Conservation (phyloP, 2,113 vertebrate species). For the Pygoscelis adeliae region DNA sequence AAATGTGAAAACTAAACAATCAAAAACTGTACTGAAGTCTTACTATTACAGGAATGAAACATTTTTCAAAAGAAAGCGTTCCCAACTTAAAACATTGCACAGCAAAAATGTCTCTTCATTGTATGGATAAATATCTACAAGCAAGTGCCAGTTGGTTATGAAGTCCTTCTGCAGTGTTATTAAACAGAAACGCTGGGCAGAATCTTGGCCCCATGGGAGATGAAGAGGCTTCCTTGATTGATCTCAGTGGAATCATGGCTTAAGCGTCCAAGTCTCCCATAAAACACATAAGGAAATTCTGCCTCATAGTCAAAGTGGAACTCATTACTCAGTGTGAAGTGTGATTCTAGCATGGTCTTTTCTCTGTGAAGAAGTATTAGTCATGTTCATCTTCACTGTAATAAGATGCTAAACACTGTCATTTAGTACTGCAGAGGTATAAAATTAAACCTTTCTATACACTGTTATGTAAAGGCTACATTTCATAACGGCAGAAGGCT, state of each 20-base stretch:
- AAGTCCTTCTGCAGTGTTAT: not conserved
- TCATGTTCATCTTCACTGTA: not conserved
- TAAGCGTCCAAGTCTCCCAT: not conserved
- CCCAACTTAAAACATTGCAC: not conserved
- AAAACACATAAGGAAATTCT: not conserved
- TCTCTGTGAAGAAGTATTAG: not conserved
- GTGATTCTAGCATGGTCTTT: not conserved
- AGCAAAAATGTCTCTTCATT: not conserved
- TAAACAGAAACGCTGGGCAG: not conserved
- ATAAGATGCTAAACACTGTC: not conserved
- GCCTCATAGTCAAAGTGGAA: not conserved
- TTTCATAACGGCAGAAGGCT: not conserved
- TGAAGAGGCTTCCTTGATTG: not conserved
- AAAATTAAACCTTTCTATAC: not conserved
- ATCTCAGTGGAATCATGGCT: not conserved
- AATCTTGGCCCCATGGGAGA: not conserved
- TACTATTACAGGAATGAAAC: not conserved
- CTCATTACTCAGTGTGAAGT: not conserved
- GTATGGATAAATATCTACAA: not conserved
- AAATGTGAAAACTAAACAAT: not conserved
- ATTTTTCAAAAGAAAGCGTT: not conserved
- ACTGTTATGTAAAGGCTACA: not conserved
- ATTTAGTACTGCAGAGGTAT: not conserved
- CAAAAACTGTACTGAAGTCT: not conserved
- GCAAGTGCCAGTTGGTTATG: not conserved